A percentile compares a stretch with the other conserved stretches of the same genome.
phyloP scores from a whole-genome alignment of 2,113 vertebrate species.

The Fukomys damarensis region DNA sequence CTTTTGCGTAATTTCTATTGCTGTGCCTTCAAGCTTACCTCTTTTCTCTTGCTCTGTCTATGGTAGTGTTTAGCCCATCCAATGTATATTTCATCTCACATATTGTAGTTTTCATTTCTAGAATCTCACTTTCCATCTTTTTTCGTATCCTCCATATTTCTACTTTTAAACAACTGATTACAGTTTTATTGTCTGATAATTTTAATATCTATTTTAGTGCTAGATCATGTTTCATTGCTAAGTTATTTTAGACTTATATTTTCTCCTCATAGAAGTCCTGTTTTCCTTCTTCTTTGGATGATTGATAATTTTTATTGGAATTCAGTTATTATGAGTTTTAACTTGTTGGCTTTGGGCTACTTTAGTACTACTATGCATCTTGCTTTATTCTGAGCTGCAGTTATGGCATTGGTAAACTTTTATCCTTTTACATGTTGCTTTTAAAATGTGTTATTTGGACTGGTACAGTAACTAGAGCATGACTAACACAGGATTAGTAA shows the following conservation, averaged over 20 bases:
- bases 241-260: not conserved
- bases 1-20: not conserved
- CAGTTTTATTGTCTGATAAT: not conserved
- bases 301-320: slow-evolving; percentile 41
- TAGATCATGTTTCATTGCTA: not conserved
- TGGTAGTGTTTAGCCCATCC: not conserved
- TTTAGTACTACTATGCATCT: not conserved
- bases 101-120: slow-evolving; percentile 1
- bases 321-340: slow-evolving; percentile 29
- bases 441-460: not conserved
- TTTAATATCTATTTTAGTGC: not conserved
- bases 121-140: not conserved
- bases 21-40: not conserved
- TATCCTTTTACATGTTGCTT: not conserved
- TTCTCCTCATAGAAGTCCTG: not conserved
- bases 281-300: not conserved
- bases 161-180: not conserved
- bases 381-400: not conserved
- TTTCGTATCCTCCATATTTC: slow-evolving; percentile 1
- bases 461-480: not conserved
- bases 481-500: not conserved
- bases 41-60: not conserved
- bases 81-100: not conserved
- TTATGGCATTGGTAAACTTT: not conserved
- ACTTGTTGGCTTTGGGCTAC: not conserved